Evolutionary conservation across 2,797 vertebrate species (phyloP).

Genomic region (Halcyon badia): DNA sequence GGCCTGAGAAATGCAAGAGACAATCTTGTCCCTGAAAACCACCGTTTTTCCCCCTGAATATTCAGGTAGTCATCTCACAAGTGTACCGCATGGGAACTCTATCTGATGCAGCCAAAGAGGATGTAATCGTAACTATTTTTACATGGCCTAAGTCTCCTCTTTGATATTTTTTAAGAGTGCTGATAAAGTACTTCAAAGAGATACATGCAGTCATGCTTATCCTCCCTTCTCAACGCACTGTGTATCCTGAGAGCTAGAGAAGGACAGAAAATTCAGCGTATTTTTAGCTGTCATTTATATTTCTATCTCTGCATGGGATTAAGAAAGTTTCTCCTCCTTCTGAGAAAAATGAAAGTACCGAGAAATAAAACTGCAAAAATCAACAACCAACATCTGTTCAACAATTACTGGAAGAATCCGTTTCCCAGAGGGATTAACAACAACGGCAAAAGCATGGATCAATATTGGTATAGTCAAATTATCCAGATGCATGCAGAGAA

Average conservation of each 20-base stretch:
- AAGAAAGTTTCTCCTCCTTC: conserved; percentile 23
- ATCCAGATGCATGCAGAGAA: neutral
- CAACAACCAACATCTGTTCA: neutral
- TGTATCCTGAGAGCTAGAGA: neutral
- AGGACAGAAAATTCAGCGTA: neutral
- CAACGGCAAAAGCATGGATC: neutral
- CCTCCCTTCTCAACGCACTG: neutral
- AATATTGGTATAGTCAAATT: conserved; percentile 3
- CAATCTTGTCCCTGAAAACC: neutral
- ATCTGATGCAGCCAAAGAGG: neutral
- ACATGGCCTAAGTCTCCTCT: neutral
- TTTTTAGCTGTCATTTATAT: conserved; percentile 28
- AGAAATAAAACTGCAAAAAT: conserved; percentile 40
- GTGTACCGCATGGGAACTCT: neutral
- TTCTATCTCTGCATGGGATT: conserved; percentile 9
- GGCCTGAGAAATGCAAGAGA: neutral
- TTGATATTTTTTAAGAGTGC: conserved; percentile 16
- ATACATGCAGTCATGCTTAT: neutral
- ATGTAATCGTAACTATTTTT: neutral
- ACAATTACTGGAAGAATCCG: neutral
- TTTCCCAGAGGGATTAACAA: conserved; percentile 30
- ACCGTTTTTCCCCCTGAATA: neutral
- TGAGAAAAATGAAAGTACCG: neutral
- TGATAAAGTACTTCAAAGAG: conserved; percentile 36
- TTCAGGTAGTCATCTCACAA: neutral